Base-by-base conservation (phyloP, 2,113 vertebrate species). In the Archilochus colubris region DNA sequence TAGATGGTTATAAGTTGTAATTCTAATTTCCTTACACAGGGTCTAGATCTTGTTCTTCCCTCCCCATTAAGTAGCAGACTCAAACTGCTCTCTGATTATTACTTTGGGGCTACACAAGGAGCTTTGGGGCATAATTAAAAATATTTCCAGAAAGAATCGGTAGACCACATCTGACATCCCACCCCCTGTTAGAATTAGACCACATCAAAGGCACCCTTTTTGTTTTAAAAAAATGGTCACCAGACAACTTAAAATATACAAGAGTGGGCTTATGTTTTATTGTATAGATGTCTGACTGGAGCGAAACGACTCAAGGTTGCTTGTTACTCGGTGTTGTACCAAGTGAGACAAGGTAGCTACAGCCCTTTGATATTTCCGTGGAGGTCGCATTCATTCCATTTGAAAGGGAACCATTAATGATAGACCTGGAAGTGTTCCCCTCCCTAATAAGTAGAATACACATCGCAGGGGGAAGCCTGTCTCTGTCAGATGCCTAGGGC, bases 91-190 rank as follows among this genome's bases (percentile, higher is more conserved):
- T 87, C 96, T 97, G 97, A 96, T 98, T 97, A 97, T 97, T 97
- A 97, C 97, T 97, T 82, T 84, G 96, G 96, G 96, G 97, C 78
- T 95, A 88, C 88, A 58, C 88, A 58, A 59, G 93, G 69, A 93
- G 89, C 98, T 98, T 97, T 98, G 98, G 98, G 98, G 96, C 97
- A 88, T 98, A 98, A 98, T 98, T 98, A 98, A 98, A 94, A 98
- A 98, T 98, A 98, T 98, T 98, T 98, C 98, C 97, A 98, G 98
- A 97, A 98, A 98, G 98, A 97, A 97, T 97, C 97, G 93, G 98
- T 97, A 93, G 95, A 98, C 98, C 98, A 98, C 98, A 99, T 98
- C 98, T 97, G 93, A 98, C 97, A 94, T 97, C 96, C 97, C 98
- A 95, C 97, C 97, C 97, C 97, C 98, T 97, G 97, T 97, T 97